Percentiles rank a stretch among this genome's conserved stretches.
phyloP scores from a whole-genome alignment of 1,140 invertebrate species.

The Mamestra configurata region DNA sequence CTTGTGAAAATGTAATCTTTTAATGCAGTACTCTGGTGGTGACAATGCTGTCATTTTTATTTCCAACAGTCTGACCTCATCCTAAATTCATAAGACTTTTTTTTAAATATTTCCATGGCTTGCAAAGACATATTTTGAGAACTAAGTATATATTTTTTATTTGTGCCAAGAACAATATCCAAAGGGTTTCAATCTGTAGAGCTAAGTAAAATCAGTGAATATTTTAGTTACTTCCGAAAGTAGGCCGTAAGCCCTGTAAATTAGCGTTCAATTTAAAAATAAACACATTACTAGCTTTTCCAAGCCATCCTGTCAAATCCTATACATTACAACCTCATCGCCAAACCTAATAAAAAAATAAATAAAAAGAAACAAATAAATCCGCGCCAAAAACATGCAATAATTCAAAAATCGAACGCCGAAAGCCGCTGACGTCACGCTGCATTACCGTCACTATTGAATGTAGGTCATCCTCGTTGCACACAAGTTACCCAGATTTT shows the following conservation, averaged over 20 bases:
- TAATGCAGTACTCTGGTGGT: not conserved
- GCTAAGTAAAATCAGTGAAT: too few species aligned
- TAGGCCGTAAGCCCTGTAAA: too few species aligned
- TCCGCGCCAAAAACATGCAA: slow-evolving; percentile 26
- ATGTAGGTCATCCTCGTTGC: slow-evolving; percentile 45
- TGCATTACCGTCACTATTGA: slow-evolving; percentile 39
- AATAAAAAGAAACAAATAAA: not conserved
- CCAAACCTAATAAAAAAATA: not conserved
- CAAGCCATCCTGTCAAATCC: too few species aligned
- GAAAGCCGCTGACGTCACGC: slow-evolving; percentile 46
- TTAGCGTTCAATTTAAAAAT: too few species aligned
- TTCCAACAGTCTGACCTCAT: not conserved
- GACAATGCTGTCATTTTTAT: not conserved
- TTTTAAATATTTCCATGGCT: not conserved
- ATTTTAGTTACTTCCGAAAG: too few species aligned
- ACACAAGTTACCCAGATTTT: not conserved
- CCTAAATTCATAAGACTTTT: too few species aligned
- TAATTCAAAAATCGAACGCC: slow-evolving; percentile 48
- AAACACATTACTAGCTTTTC: too few species aligned
- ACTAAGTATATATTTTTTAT: too few species aligned
- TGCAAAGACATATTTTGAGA: too few species aligned
- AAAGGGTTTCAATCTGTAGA: too few species aligned
- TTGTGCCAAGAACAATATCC: too few species aligned
- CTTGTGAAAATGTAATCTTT: not conserved
- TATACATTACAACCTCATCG: not conserved